These are phyloP conservation scores for Artemia franciscana DNA, from an alignment of 1,140 invertebrate species.

Conservation along the genomic window DNA sequence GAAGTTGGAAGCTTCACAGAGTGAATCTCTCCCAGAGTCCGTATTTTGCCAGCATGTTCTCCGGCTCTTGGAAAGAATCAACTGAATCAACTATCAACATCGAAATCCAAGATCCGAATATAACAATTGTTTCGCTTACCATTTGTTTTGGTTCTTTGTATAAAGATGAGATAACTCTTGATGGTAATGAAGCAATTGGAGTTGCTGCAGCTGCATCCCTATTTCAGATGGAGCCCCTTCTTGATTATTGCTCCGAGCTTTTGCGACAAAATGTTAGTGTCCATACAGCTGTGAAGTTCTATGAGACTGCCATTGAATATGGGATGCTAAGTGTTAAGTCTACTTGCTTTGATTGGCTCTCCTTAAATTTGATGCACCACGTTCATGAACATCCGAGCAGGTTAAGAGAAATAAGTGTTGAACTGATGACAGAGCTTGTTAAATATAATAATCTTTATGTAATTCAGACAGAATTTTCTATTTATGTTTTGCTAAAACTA, in stretches of 20 bases:
- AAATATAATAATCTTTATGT: slow-evolving; percentile 39
- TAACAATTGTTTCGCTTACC: slow-evolving; percentile 38
- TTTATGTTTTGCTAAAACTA: slow-evolving; percentile 43
- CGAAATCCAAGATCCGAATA: slow-evolving; percentile 45
- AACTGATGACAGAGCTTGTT: slow-evolving; percentile 39
- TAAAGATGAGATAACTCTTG: slow-evolving; percentile 44
- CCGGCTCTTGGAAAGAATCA: slow-evolving; percentile 50
- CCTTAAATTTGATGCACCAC: slow-evolving; percentile 37
- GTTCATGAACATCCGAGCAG: slow-evolving; percentile 28
- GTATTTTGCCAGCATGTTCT: slow-evolving; percentile 44
- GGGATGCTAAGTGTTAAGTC: slow-evolving; percentile 34
- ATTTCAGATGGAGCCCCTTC: slow-evolving; percentile 47
- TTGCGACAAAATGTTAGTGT: slow-evolving; percentile 50
- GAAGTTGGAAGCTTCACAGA: slow-evolving; percentile 51
- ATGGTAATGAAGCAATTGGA: slow-evolving; percentile 39
- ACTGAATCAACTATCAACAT: slow-evolving; percentile 38
- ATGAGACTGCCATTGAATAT: slow-evolving; percentile 39
- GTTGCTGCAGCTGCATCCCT: slow-evolving; percentile 49
- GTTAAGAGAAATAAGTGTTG: slow-evolving; percentile 30
- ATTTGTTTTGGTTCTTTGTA: slow-evolving; percentile 54
- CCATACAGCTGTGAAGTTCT: slow-evolving; percentile 40
- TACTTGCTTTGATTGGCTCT: slow-evolving; percentile 38
- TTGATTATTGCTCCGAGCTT: slow-evolving; percentile 44
- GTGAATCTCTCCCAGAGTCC: slow-evolving; percentile 33
- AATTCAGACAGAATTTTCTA: slow-evolving; percentile 55